Conservation (phyloP, 1,140 invertebrate genomes). For the Drosophila pallidifrons region DNA sequence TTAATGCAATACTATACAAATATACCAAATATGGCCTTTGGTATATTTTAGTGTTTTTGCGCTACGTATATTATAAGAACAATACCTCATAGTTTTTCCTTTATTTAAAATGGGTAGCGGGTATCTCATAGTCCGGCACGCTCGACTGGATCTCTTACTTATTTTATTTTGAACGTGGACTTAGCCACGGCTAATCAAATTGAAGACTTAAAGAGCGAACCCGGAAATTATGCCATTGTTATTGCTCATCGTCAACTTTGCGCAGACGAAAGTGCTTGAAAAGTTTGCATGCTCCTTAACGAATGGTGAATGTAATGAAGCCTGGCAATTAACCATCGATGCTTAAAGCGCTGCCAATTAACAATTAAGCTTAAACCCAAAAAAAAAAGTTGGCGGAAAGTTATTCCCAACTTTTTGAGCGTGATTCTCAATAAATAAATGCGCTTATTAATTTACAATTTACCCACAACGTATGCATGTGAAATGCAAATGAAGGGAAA, state of each 20-base stretch:
- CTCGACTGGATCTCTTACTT: no score
- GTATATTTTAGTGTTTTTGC: no score
- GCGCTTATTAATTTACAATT: constrained; percentile 26
- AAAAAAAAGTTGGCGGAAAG: constrained; percentile 43
- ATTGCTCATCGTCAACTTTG: constrained; percentile 58
- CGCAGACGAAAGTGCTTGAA: constrained; percentile 75
- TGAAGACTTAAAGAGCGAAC: no score
- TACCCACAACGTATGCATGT: neutral
- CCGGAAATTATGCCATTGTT: constrained; percentile 49
- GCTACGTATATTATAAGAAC: no score
- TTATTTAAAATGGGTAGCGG: no score
- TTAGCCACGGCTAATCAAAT: constrained; percentile 27
- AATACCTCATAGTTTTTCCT: no score
- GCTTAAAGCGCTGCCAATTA: constrained; percentile 70
- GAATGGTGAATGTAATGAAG: constrained; percentile 55
- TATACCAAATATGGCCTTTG: no score
- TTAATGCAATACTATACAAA: no score
- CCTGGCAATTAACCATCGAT: constrained; percentile 74
- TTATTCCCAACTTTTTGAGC: neutral
- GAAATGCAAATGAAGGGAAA: constrained; percentile 9
- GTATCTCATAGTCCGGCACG: no score
- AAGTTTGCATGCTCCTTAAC: constrained; percentile 58
- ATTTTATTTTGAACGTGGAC: neutral
- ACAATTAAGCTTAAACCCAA: constrained; percentile 41
- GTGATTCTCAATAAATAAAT: constrained; percentile 14